Evolutionary conservation across 2,888 invertebrate species (phyloP).

Genomic region (Cartodere bifasciata): DNA sequence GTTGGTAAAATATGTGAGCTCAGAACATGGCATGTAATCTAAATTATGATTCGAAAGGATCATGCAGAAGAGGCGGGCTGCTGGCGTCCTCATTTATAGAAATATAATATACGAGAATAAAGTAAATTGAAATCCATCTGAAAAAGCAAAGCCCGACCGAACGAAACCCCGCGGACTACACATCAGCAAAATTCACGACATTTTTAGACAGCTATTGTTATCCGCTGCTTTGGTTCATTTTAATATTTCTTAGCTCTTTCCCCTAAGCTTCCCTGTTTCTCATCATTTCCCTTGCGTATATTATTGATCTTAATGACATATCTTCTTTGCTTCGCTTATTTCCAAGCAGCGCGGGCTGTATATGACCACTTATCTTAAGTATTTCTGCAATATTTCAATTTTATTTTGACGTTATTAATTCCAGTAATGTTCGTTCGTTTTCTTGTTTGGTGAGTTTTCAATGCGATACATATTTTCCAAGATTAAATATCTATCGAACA

Average conservation of each 20-base stretch:
- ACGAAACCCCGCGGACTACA: slow-evolving; percentile 29
- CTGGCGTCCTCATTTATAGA: too few relatives aligned
- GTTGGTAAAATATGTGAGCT: too few relatives aligned
- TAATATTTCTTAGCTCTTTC: slow-evolving; percentile 27
- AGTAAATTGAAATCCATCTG: slow-evolving; percentile 35
- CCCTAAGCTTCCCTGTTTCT: slow-evolving; percentile 24
- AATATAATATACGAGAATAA: too few relatives aligned
- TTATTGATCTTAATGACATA: slow-evolving; percentile 35
- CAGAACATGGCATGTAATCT: too few relatives aligned
- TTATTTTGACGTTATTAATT: slow-evolving; percentile 12
- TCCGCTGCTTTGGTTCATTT: slow-evolving; percentile 30
- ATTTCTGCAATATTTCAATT: slow-evolving; percentile 12
- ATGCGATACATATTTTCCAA: too few relatives aligned
- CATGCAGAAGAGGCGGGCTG: too few relatives aligned
- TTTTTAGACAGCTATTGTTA: slow-evolving; percentile 31
- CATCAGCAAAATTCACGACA: too few relatives aligned
- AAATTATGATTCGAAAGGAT: too few relatives aligned
- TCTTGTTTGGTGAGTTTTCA: too few relatives aligned
- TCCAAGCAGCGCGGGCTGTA: slow-evolving; percentile 24
- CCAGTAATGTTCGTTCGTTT: too few relatives aligned
- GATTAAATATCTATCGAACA: too few relatives aligned
- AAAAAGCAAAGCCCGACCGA: slow-evolving; percentile 25
- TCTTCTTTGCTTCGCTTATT: slow-evolving; percentile 24
- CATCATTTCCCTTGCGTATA: slow-evolving; percentile 30
- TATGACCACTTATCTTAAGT: slow-evolving; percentile 21